phyloP scores from a whole-genome alignment of 1,140 invertebrate species.

The Uloborus diversus region DNA sequence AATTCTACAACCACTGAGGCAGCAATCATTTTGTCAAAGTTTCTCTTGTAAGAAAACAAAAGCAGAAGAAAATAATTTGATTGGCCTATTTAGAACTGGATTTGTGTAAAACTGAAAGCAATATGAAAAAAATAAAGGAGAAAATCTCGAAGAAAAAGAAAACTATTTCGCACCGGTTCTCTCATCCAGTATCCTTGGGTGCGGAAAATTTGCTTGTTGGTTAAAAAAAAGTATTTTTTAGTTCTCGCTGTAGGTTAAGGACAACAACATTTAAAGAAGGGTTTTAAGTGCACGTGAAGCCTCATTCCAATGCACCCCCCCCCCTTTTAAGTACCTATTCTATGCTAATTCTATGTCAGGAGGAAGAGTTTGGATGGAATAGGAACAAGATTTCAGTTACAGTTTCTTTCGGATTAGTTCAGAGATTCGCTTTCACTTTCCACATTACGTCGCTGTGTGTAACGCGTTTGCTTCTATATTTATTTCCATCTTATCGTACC shows the following conservation, averaged over 20 bases:
- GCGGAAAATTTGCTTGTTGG: conserved; percentile 25
- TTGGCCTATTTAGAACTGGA: conserved; percentile 55
- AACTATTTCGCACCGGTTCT: conserved; percentile 43
- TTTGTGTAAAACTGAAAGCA: conserved; percentile 10
- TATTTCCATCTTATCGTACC: background rate
- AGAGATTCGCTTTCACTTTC: conserved; percentile 19
- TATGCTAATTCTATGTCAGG: background rate
- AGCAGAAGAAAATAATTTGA: conserved; percentile 9
- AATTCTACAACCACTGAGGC: too few species aligned
- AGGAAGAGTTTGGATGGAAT: background rate
- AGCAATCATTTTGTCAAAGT: too few species aligned
- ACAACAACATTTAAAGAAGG: conserved; percentile 50
- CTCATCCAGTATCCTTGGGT: conserved; percentile 48
- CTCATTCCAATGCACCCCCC: background rate
- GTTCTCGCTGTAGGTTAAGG: conserved; percentile 53
- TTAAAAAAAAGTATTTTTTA: too few species aligned
- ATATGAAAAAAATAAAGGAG: background rate
- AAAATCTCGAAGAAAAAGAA: background rate
- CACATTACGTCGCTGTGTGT: background rate
- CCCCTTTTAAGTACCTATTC: background rate
- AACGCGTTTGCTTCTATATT: background rate
- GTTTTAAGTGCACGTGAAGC: conserved; percentile 7
- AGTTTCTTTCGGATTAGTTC: background rate
- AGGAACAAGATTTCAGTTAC: conserved; percentile 1
- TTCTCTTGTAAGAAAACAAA: too few species aligned